phyloP scores from a whole-genome alignment of 2,888 invertebrate species.

The Mylabris sibirica region DNA sequence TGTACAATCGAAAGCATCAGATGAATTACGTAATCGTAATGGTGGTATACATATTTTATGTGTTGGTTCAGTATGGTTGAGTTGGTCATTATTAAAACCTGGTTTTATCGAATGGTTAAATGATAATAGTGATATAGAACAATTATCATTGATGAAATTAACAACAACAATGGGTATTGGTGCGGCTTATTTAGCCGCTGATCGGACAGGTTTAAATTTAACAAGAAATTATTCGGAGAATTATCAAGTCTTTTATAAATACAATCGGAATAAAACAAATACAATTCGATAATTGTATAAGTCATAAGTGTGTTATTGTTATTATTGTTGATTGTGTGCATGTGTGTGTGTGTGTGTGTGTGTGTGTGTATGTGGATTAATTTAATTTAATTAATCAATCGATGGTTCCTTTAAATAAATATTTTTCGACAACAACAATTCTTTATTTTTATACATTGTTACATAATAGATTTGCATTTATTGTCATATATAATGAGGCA shows the following conservation, averaged over 20 bases:
- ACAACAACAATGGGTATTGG: slow-evolving; percentile 83
- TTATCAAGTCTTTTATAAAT: slow-evolving; percentile 72
- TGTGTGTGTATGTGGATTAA: neutral
- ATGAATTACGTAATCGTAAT: slow-evolving; percentile 63
- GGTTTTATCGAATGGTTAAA: slow-evolving; percentile 71
- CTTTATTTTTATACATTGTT: too few species aligned
- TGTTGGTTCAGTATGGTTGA: slow-evolving; percentile 95
- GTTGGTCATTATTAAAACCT: slow-evolving; percentile 81
- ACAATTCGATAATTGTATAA: slow-evolving; percentile 14
- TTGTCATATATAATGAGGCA: slow-evolving; percentile 41
- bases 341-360: neutral
- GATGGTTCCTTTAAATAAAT: slow-evolving; percentile 16
- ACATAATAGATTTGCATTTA: slow-evolving; percentile 40
- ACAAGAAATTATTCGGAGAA: slow-evolving; percentile 77
- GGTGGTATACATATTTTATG: slow-evolving; percentile 78
- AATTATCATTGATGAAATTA: slow-evolving; percentile 72
- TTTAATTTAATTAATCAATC: neutral
- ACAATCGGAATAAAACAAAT: slow-evolving; percentile 50
- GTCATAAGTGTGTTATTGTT: too few species aligned
- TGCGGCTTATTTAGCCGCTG: slow-evolving; percentile 85
- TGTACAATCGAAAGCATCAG: slow-evolving; percentile 68
- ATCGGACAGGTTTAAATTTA: slow-evolving; percentile 69
- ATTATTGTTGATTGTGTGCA: neutral
- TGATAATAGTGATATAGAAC: slow-evolving; percentile 61
- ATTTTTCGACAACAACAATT: slow-evolving; percentile 23